phyloP scores from a whole-genome alignment of 2,113 vertebrate species.

The Platichthys flesus region DNA sequence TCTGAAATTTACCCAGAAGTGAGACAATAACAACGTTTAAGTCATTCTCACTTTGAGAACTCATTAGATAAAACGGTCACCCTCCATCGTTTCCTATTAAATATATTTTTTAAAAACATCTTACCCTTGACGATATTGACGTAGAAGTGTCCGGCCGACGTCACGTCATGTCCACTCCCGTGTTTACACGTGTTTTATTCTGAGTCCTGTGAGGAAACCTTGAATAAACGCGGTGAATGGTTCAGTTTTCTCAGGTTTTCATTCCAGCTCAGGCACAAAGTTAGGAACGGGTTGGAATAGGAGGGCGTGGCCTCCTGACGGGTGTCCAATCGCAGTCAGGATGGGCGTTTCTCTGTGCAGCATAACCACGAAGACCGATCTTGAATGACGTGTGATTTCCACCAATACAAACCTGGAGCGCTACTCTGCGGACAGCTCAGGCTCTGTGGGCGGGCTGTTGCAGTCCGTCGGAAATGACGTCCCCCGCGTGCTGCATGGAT shows the following conservation, averaged over 20 bases:
- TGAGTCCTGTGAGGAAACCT: slow-evolving; percentile 38
- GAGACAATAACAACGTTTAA: neutral
- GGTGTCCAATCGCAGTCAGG: slow-evolving; percentile 58
- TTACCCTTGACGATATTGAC: slow-evolving; percentile 67
- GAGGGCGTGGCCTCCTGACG: slow-evolving; percentile 48
- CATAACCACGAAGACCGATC: fast-evolving
- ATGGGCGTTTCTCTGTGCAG: slow-evolving; percentile 11
- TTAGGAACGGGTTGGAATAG: slow-evolving; percentile 43
- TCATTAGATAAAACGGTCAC: neutral
- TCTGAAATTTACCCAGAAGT: neutral
- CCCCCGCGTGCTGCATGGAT: slow-evolving; percentile 38
- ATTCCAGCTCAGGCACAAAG: slow-evolving; percentile 63
- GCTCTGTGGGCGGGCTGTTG: neutral
- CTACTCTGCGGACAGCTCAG: slow-evolving; percentile 1
- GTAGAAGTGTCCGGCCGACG: neutral
- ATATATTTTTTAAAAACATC: slow-evolving; percentile 34
- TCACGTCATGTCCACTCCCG: slow-evolving; percentile 66
- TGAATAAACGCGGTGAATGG: slow-evolving; percentile 50
- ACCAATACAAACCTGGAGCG: slow-evolving; percentile 64
- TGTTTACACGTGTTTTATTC: slow-evolving; percentile 2
- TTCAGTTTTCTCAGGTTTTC: slow-evolving; percentile 60
- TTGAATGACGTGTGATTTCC: slow-evolving; percentile 20
- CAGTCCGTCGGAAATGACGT: slow-evolving; percentile 71
- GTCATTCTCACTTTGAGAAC: too few relatives aligned
- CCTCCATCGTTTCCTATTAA: slow-evolving; percentile 12